A percentile compares a stretch with the other conserved stretches of the same genome.
Evolutionary conservation across 2,797 vertebrate species (phyloP).

Genomic region (Rhabdophis nuchalis): DNA sequence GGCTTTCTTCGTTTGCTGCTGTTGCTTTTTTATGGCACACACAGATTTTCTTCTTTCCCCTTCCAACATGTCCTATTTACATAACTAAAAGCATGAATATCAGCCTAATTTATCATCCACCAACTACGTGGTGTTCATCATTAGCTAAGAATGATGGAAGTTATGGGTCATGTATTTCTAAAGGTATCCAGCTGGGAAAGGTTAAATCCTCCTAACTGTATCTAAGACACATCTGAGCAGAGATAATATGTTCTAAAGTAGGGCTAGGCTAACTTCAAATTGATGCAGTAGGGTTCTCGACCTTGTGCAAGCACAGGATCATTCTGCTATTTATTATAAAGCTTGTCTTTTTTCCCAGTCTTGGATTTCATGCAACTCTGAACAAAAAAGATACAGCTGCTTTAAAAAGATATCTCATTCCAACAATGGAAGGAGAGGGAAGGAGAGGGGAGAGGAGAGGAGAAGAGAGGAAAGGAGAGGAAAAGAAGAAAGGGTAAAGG

Average conservation of each 20-base stretch:
- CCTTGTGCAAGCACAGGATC: neutral
- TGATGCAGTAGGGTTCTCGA: neutral
- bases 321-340: neutral
- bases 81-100: conserved; percentile 32
- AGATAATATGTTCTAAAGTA: neutral
- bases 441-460: no score
- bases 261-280: neutral
- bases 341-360: neutral
- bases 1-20: conserved; percentile 14
- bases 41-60: conserved; percentile 50
- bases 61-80: conserved; percentile 38
- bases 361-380: neutral
- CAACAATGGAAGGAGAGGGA: no score
- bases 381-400: neutral
- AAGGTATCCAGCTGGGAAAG: neutral
- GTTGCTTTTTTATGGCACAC: conserved; percentile 45
- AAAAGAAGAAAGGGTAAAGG: no score
- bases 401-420: neutral
- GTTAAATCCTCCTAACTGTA: neutral
- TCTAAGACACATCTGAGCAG: neutral
- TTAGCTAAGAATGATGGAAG: neutral
- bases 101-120: neutral
- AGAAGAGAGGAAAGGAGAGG: no score
- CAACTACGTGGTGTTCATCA: neutral
- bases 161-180: neutral